Base-by-base conservation (phyloP, 1,140 invertebrate species). In the Macrostomum lignano region DNA sequence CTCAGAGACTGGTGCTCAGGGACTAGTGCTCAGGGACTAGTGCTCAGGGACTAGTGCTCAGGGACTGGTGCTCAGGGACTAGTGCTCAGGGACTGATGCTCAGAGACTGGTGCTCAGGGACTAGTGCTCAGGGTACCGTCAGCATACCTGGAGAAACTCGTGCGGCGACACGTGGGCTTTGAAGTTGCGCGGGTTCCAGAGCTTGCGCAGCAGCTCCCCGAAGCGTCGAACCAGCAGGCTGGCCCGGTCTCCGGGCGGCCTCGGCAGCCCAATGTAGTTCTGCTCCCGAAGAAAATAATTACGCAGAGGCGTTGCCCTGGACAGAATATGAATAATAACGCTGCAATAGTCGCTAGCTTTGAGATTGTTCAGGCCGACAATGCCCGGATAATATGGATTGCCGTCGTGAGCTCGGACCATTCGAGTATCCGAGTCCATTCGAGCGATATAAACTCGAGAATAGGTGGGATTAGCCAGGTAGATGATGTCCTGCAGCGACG, bases 81-180 rank as follows among this genome's bases (percentile, higher is more conserved):
- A n/a, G n/a, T n/a, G n/a, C n/a, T n/a, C n/a, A n/a, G n/a, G n/a
- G n/a, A n/a, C n/a, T n/a, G n/a, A n/a, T n/a, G n/a, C n/a, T n/a
- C n/a, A n/a, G n/a, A n/a, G n/a, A n/a, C n/a, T n/a, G n/a, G n/a
- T n/a, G n/a, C n/a, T n/a, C n/a, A n/a, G n/a, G n/a, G n/a, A n/a
- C n/a, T n/a, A n/a, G n/a, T n/a, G n/a, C n/a, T n/a, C n/a, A n/a
- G n/a, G n/a, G n/a, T n/a, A n/a, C n/a, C n/a, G n/a, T n/a, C n/a
- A n/a, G n/a, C n/a, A 5, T 9, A 28, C 26, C 19, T 98, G 91
- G 9, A 99, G 59, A 88, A 99, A 98, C 65, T 98, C 91, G 57
- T 98, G 91, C 0, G 91, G 91, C 32, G 82, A 93, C 1, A 99
- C 91, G 51, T 99, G 91, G 3, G 86, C 77, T 62, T 96, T 96